Conservation (phyloP, 2,797 vertebrate genomes). For the Pseudochaenichthys georgianus region DNA sequence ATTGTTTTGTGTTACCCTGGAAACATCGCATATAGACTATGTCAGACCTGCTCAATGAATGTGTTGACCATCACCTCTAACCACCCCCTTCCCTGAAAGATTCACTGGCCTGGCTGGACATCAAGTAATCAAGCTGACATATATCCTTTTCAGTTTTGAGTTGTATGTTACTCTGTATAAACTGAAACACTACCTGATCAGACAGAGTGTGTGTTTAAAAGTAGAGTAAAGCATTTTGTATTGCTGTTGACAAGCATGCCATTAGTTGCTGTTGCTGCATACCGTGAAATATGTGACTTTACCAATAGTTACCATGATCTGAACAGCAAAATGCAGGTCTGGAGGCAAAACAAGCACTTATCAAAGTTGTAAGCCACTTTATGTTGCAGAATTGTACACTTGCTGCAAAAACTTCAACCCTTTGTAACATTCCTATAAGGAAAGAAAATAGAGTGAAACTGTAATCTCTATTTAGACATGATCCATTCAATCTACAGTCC, state of each 20-base stretch:
- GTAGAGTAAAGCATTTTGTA: no score
- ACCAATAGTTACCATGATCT: no score
- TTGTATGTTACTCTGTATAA: no score
- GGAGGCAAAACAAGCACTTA: no score
- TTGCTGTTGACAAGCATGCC: no score
- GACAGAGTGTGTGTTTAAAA: no score
- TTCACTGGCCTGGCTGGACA: slow-evolving; percentile 14
- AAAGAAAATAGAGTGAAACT: neutral
- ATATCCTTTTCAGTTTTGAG: slow-evolving; percentile 10
- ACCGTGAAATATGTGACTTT: no score
- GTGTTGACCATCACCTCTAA: neutral
- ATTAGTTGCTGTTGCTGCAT: no score
- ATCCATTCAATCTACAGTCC: neutral
- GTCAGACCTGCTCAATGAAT: slow-evolving; percentile 22
- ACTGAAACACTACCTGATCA: no score
- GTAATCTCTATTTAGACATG: neutral
- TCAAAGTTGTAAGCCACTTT: no score
- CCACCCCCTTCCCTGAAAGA: neutral
- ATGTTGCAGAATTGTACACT: neutral
- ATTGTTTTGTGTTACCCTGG: slow-evolving; percentile 20
- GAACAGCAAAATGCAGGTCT: no score
- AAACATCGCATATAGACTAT: slow-evolving; percentile 1
- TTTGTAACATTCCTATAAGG: neutral
- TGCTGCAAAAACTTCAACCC: neutral
- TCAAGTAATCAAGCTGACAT: slow-evolving; percentile 10